Evolutionary conservation across 2,797 vertebrate genomes (phyloP), one percentile per base, ranked within the genome.

Genomic region (Crenuchus spilurus): DNA sequence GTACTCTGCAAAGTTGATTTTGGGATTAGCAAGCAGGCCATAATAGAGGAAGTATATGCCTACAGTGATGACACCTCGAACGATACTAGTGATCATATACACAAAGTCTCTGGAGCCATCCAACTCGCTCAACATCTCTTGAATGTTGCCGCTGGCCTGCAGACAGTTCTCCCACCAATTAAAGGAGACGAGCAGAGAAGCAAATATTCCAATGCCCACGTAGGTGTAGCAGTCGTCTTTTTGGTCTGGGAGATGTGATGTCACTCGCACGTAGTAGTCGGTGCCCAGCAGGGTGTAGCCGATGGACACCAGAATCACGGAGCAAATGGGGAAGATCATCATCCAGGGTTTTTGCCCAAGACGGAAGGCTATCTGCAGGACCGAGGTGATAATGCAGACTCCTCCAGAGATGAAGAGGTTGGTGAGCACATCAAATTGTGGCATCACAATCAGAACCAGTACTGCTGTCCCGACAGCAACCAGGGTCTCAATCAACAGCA

Each of bases 91-190:
- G 79, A 92, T 82, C 64, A 92, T 60, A 77, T 87, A 91, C n/a
- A 90, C 89, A 72, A 91, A 89, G 80, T 93, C 92, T 77, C 85
- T 85, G 81, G 88, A 93, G 30, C 84, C 67, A 0, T 92, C 91
- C 77, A 93, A 22, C 22, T 92, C 89, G 41, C 71, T 55, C 58
- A 92, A 74, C 2, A 51, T 84, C 0, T 88, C 82, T 83, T 92
- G 80, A 22, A 91, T 82, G 16, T 49, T 77, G 74, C 87, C 89
- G 28, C 87, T 86, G 22, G 91, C 91, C 83, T 91, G 92, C 26
- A 92, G 26, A 14, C 89, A 83, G 74, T 94, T 94, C 85, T 94
- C 93, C 93, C 93, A 94, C 93, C 93, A 94, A 77, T 91, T 93
- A 14, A 93, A 26, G 1, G 93, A 94, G 39, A 93, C 57, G 0